These are phyloP conservation scores for Cryptus armator DNA, from an alignment of 2,888 invertebrate genomes.

Conservation along the genomic window DNA sequence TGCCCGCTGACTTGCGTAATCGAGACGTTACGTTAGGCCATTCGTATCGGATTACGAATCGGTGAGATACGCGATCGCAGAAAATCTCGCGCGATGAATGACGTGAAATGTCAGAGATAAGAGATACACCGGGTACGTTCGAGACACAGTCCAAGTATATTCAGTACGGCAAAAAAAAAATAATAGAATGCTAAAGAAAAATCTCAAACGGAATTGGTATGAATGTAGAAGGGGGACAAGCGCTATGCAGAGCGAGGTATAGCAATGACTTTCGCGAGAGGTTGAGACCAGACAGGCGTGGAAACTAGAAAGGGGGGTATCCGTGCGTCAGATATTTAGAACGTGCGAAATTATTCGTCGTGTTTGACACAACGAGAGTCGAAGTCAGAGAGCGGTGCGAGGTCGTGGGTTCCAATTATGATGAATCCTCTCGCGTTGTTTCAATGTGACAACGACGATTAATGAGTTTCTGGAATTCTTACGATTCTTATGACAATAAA, in stretches of 20 bases:
- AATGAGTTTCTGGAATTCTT: neutral
- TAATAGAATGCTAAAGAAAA: neutral
- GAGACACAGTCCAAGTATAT: conserved; percentile 8
- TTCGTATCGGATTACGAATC: neutral
- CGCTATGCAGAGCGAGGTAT: conserved; percentile 4
- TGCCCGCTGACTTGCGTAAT: conserved; percentile 2
- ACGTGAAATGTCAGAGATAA: conserved; percentile 66
- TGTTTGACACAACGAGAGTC: conserved; percentile 21
- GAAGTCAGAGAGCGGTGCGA: conserved; percentile 16
- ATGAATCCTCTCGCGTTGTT: conserved; percentile 30
- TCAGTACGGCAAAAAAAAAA: neutral
- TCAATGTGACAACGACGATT: neutral
- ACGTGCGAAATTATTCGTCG: conserved; percentile 69
- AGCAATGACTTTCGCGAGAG: conserved; percentile 29
- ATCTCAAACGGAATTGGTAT: conserved; percentile 26
- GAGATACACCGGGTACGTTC: neutral
- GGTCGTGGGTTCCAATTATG: conserved; percentile 35
- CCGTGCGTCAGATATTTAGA: conserved; percentile 64
- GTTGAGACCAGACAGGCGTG: conserved; percentile 36
- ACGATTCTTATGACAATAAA: neutral
- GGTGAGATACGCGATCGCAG: conserved; percentile 46
- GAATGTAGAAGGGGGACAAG: neutral
- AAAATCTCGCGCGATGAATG: conserved; percentile 48
- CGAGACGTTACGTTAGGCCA: neutral
- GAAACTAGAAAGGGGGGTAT: conserved; percentile 41